Conservation (phyloP, 2,888 invertebrate species). For the Trissolcus japonicus region DNA sequence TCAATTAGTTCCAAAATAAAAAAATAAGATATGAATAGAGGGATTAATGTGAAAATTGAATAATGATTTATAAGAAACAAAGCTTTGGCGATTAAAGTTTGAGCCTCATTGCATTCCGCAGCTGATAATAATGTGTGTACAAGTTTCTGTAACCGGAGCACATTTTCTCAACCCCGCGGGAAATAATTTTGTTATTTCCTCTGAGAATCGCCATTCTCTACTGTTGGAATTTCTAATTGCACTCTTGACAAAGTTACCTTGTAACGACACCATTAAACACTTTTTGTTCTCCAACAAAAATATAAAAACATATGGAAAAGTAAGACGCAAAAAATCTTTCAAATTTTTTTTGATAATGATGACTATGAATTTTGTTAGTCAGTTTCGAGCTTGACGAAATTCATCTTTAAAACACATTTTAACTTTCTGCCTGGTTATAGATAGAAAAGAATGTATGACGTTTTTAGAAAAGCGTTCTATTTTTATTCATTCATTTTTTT, state of each 20-base stretch:
- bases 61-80: constrained; percentile 2
- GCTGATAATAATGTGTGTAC: constrained; percentile 13
- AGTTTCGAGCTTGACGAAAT: no score
- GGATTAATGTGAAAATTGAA: background rate
- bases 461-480: no score
- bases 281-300: background rate
- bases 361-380: no score
- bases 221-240: constrained; percentile 20
- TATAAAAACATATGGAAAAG: background rate
- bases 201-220: constrained; percentile 9
- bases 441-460: no score
- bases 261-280: constrained; percentile 3
- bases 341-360: no score
- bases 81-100: constrained; percentile 4
- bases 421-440: no score
- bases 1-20: background rate
- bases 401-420: no score
- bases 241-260: constrained; percentile 18
- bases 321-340: background rate
- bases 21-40: background rate
- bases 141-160: constrained; percentile 14
- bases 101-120: constrained; percentile 6
- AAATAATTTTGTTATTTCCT: constrained; percentile 31
- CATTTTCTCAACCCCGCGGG: constrained; percentile 21
- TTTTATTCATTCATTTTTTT: no score